These are phyloP conservation scores for Drosophila neutralis DNA, from an alignment of 2,888 invertebrate genomes.

Conservation along the genomic window DNA sequence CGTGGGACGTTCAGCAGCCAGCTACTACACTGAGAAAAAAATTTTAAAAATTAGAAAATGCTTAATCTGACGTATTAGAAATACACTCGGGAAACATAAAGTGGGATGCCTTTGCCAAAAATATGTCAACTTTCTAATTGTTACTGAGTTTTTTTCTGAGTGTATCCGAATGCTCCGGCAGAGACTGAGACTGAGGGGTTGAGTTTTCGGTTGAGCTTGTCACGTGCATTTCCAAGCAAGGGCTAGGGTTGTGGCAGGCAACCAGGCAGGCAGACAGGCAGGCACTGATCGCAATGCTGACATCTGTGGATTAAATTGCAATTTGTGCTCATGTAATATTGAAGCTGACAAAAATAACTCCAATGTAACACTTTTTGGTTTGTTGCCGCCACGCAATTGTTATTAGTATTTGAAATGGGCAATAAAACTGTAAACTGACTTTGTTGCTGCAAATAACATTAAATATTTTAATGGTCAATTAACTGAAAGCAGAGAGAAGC, in stretches of 20 bases:
- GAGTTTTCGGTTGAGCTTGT: slow-evolving; percentile 31
- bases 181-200: slow-evolving; percentile 4
- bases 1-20: slow-evolving; percentile 28
- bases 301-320: slow-evolving; percentile 86
- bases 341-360: slow-evolving; percentile 49
- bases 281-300: slow-evolving; percentile 83
- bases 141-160: neutral
- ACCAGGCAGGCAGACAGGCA: slow-evolving; percentile 11
- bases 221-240: slow-evolving; percentile 62
- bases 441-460: slow-evolving; percentile 62
- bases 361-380: slow-evolving; percentile 53
- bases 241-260: slow-evolving; percentile 41
- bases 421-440: slow-evolving; percentile 79
- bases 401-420: slow-evolving; percentile 78
- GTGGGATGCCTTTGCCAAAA: neutral
- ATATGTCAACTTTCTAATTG: neutral
- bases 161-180: neutral
- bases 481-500: slow-evolving; percentile 24
- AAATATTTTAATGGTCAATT: slow-evolving; percentile 82
- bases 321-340: slow-evolving; percentile 84
- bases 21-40: slow-evolving; percentile 1
- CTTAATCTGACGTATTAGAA: neutral
- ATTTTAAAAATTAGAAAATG: neutral
- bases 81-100: neutral
- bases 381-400: slow-evolving; percentile 59